These are phyloP conservation scores for Hydriomena furcata DNA, from an alignment of 2,888 invertebrate genomes.

Conservation along the genomic window DNA sequence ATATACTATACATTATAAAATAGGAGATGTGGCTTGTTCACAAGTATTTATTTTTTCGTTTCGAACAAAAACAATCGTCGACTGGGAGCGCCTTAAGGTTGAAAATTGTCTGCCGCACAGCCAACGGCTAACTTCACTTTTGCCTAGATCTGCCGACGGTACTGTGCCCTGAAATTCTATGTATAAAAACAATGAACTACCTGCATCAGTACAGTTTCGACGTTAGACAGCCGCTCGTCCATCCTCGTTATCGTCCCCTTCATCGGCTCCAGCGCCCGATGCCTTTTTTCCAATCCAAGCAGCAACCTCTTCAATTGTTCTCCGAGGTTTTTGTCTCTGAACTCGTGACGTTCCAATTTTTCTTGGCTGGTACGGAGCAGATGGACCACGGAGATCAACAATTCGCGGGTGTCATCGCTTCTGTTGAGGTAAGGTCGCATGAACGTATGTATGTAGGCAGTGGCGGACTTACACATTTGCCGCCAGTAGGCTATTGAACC, in stretches of 20 bases:
- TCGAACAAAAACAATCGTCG: too few species aligned
- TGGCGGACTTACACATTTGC: too few species aligned
- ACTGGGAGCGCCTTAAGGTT: too few species aligned
- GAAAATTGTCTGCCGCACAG: too few species aligned
- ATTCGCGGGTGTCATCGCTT: slow-evolving; percentile 89
- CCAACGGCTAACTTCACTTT: too few species aligned
- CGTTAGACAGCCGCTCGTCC: slow-evolving; percentile 89
- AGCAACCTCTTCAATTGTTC: slow-evolving; percentile 91
- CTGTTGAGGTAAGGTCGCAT: slow-evolving; percentile 71
- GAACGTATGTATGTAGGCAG: too few species aligned
- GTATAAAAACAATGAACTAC: slow-evolving; percentile 58
- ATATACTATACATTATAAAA: too few species aligned
- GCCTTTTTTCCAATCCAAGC: slow-evolving; percentile 87
- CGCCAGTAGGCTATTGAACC: too few species aligned
- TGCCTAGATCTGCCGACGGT: too few species aligned
- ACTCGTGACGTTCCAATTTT: slow-evolving; percentile 93
- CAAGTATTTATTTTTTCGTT: too few species aligned
- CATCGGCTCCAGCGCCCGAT: slow-evolving; percentile 87
- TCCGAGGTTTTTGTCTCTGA: slow-evolving; percentile 89
- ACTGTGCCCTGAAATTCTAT: too few species aligned
- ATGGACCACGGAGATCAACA: slow-evolving; percentile 90
- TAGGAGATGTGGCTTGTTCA: too few species aligned
- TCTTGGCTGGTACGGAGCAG: slow-evolving; percentile 91
- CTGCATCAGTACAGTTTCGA: slow-evolving; percentile 90
- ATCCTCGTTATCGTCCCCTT: slow-evolving; percentile 87